Conservation (phyloP, 2,797 vertebrate species). For the Philypnodon macrostomus region DNA sequence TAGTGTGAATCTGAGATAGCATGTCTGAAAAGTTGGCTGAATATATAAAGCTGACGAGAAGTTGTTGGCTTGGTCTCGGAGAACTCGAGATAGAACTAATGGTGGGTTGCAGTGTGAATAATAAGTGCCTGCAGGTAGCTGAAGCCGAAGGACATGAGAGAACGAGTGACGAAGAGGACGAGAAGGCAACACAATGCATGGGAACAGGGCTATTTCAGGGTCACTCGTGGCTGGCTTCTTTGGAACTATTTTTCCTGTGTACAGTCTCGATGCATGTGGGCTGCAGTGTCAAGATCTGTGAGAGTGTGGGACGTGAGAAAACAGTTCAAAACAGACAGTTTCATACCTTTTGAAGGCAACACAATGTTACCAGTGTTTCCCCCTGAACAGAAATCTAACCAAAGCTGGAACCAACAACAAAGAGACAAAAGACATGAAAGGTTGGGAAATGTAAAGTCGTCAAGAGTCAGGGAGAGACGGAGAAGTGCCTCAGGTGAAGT, state of each 20-base stretch:
- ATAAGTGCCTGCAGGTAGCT: constrained; percentile 26
- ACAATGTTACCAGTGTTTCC: constrained; percentile 10
- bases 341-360: constrained; percentile 24
- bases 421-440: constrained; percentile 25
- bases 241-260: constrained; percentile 21
- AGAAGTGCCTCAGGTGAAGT: constrained; percentile 20
- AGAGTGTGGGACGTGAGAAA: constrained; percentile 15
- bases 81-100: not conserved
- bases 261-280: constrained; percentile 32
- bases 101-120: constrained; percentile 2
- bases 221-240: constrained; percentile 41
- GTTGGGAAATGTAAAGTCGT: constrained; percentile 8
- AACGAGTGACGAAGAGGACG: constrained; percentile 21
- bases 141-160: constrained; percentile 26
- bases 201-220: constrained; percentile 30
- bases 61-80: constrained; percentile 1
- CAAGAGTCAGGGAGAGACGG: constrained; percentile 5
- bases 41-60: not conserved
- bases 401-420: constrained; percentile 15
- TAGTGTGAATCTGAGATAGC: not conserved
- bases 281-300: constrained; percentile 21
- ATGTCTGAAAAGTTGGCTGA: not conserved
- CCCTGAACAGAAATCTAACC: constrained; percentile 12
- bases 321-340: constrained; percentile 19
- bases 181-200: constrained; percentile 23